Conservation (phyloP, 2,113 vertebrate species). For the Poeciliopsis retropinna region DNA sequence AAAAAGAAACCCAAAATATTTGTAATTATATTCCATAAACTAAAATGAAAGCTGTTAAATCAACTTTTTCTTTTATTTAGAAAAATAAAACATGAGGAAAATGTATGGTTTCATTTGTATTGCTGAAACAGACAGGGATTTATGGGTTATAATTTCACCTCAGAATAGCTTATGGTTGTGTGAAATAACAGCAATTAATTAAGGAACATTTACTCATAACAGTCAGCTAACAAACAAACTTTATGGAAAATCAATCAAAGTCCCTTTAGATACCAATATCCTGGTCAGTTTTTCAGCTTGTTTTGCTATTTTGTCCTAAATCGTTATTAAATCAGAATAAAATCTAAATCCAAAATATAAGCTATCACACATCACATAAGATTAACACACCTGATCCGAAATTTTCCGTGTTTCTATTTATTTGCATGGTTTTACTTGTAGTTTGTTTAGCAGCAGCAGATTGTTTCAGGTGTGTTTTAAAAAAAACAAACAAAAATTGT, state of each 20-base stretch:
- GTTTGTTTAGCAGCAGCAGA: no score
- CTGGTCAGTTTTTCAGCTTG: not conserved
- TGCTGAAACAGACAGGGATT: not conserved
- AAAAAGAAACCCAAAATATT: conserved; percentile 30
- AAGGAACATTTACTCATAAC: not conserved
- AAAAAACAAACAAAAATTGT: not conserved
- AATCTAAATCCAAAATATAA: not conserved
- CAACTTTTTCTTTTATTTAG: not conserved
- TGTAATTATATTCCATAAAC: conserved; percentile 45
- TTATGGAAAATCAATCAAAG: not conserved
- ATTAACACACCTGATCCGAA: no score
- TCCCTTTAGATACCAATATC: not conserved
- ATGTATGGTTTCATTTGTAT: not conserved
- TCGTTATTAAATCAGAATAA: not conserved
- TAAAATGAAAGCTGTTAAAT: no score
- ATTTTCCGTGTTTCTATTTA: no score
- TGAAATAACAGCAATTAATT: not conserved
- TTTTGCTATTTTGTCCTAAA: not conserved
- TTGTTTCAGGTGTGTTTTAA: no score
- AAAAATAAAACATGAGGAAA: not conserved
- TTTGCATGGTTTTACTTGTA: no score
- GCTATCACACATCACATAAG: no score
- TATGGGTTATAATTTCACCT: not conserved
- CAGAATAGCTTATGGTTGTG: not conserved
- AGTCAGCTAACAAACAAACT: not conserved